These are phyloP conservation scores for Calonectris borealis DNA, from an alignment of 2,113 vertebrate genomes.

Conservation along the genomic window DNA sequence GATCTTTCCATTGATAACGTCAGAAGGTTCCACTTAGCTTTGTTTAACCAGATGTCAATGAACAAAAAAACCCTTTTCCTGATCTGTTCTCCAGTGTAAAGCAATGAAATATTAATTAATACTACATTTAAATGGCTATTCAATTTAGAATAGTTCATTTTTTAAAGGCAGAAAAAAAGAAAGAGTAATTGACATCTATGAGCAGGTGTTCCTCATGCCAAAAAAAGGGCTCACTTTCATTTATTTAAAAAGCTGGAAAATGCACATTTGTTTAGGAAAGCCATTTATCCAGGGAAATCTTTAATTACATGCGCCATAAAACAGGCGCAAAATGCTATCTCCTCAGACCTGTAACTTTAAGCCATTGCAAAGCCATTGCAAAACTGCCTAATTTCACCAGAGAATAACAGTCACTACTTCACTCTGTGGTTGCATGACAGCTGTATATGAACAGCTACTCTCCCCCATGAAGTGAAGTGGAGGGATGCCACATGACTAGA, in stretches of 20 bases:
- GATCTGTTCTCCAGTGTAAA: conserved; percentile 33
- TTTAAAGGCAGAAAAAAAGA: conserved; percentile 50
- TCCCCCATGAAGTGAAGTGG: not conserved
- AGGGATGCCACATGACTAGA: conserved; percentile 30
- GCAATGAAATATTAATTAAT: conserved; percentile 78
- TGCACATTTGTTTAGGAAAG: not conserved
- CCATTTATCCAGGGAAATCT: conserved; percentile 39
- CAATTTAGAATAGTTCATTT: conserved; percentile 59
- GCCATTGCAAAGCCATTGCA: not conserved
- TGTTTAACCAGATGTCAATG: conserved; percentile 53
- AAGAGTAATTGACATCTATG: conserved; percentile 35
- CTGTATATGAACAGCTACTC: conserved; percentile 23
- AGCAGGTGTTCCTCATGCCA: conserved; percentile 1
- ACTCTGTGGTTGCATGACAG: not conserved
- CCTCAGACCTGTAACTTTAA: conserved; percentile 37
- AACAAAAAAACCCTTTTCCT: conserved; percentile 21
- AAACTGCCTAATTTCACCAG: not conserved
- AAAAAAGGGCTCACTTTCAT: not conserved
- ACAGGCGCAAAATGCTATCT: conserved; percentile 16
- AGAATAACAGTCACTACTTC: not conserved
- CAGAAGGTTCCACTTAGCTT: conserved; percentile 59
- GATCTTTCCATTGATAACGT: conserved; percentile 51
- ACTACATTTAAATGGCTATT: conserved; percentile 62
- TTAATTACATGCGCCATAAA: conserved; percentile 53
- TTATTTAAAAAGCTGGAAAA: conserved; percentile 17